Conservation (phyloP, 2,113 vertebrate genomes). For the Pluvianellus socialis region DNA sequence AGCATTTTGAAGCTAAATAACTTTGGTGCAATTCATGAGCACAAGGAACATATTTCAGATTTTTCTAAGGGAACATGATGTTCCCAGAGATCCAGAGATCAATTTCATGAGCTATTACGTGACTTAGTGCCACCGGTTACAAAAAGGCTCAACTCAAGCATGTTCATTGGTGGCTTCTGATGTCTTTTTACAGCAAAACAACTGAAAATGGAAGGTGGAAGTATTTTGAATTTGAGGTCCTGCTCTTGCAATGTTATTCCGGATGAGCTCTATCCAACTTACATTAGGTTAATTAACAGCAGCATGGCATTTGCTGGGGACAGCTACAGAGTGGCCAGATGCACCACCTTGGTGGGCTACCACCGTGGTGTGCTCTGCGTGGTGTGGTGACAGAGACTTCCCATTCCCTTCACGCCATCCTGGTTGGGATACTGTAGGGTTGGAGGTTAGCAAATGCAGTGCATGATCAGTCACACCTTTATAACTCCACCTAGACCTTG, state of each 20-base stretch:
- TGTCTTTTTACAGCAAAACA: neutral
- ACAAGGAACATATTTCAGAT: neutral
- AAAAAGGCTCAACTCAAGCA: neutral
- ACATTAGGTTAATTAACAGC: neutral
- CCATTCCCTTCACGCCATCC: rapidly evolving
- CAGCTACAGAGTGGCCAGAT: neutral
- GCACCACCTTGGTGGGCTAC: neutral
- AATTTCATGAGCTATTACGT: neutral
- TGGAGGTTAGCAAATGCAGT: neutral
- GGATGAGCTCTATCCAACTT: neutral
- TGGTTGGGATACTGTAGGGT: neutral
- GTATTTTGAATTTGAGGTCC: neutral
- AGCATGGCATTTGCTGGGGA: rapidly evolving
- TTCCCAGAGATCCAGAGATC: neutral
- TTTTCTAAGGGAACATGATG: neutral
- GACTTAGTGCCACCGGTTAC: neutral
- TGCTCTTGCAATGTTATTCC: neutral
- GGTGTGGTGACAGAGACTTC: neutral
- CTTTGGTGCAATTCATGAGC: neutral
- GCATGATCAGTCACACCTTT: rapidly evolving
- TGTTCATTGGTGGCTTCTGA: neutral
- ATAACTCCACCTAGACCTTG: neutral
- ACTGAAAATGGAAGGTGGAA: neutral
- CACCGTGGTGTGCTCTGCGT: rapidly evolving
- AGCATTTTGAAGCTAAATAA: neutral